Percentiles rank a stretch among this genome's conserved stretches.
phyloP scores from a whole-genome alignment of 2,888 invertebrate species.

The Corythucha ciliata region DNA sequence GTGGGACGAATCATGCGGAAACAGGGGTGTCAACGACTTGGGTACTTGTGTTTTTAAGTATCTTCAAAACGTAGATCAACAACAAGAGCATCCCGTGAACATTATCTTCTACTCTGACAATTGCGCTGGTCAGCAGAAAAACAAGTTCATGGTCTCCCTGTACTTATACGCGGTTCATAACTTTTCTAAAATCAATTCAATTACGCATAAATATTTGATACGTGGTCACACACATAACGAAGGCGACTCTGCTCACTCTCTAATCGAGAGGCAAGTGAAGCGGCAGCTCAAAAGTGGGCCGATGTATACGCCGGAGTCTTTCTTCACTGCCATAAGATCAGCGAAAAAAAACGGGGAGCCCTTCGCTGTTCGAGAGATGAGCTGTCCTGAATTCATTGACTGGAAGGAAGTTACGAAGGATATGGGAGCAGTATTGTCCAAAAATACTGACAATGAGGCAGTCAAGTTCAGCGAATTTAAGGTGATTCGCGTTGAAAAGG shows the following conservation, averaged over 20 bases:
- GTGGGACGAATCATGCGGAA: slow-evolving; percentile 32
- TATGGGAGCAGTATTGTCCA: not conserved
- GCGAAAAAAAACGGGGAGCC: not conserved
- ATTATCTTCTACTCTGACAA: not conserved
- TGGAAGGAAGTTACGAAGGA: not conserved
- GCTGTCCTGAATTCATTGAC: not conserved
- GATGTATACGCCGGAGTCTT: slow-evolving; percentile 19
- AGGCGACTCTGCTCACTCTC: slow-evolving; percentile 29
- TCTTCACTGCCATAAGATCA: not conserved
- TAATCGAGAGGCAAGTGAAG: slow-evolving; percentile 29
- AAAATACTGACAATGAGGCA: no score
- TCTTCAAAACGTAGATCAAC: slow-evolving; percentile 1
- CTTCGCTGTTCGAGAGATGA: not conserved
- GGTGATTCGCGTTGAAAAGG: not conserved
- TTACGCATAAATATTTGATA: slow-evolving; percentile 31
- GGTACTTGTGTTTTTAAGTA: slow-evolving; percentile 31
- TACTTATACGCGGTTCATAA: not conserved
- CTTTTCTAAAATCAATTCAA: slow-evolving; percentile 23
- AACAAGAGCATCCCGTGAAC: not conserved
- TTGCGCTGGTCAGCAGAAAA: slow-evolving; percentile 31
- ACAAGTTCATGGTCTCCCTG: no score
- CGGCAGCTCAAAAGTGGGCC: slow-evolving; percentile 26
- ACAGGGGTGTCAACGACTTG: slow-evolving; percentile 33
- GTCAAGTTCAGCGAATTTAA: not conserved
- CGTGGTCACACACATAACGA: slow-evolving; percentile 33